Percentiles rank a stretch among this genome's conserved stretches.
Conservation (phyloP, 2,113 vertebrate genomes). For the Chauna torquata region DNA sequence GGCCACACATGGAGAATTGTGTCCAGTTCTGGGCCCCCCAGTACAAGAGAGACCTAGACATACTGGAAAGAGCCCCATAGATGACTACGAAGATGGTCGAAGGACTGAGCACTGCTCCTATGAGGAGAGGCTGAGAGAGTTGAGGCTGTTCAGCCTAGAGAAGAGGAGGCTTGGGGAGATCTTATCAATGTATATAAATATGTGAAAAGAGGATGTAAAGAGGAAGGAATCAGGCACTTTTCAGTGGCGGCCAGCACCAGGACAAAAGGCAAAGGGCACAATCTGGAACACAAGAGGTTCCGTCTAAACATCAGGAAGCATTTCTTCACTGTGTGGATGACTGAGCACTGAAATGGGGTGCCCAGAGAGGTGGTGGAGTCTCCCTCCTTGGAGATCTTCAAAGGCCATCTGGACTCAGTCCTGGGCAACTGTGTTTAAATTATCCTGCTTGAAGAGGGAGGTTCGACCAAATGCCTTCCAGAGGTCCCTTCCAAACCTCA, state of each 20-base stretch:
- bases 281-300: background rate
- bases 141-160: background rate
- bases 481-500: background rate
- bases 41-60: background rate
- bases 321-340: background rate
- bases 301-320: background rate
- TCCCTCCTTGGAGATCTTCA: background rate
- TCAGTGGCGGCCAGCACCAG: background rate
- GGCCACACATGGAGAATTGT: background rate
- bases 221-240: background rate
- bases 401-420: background rate
- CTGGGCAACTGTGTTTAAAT: background rate
- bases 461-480: background rate
- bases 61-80: background rate
- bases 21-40: background rate
- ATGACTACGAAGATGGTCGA: background rate
- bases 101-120: background rate
- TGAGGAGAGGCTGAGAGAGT: background rate
- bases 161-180: background rate
- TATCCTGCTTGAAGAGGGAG: background rate
- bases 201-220: background rate
- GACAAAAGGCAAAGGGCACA: background rate
- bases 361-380: background rate
- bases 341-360: background rate
- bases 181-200: background rate